Evolutionary conservation across 2,797 vertebrate species (phyloP).

Genomic region (Myotis vivesi): DNA sequence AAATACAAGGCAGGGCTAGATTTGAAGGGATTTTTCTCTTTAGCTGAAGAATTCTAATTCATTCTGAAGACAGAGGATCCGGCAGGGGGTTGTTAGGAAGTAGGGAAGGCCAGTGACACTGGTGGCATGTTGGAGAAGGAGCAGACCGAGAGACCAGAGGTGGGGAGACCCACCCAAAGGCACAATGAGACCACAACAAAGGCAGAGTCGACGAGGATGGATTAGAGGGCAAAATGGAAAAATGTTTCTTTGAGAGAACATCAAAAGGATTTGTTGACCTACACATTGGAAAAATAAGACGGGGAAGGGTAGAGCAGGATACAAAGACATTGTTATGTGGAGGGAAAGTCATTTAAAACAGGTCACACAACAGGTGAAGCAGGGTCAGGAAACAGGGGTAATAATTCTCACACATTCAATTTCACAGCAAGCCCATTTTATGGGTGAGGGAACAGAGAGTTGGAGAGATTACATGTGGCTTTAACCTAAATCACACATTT

Average conservation of each 20-base stretch:
- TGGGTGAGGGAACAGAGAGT: neutral
- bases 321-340: neutral
- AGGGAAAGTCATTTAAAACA: neutral
- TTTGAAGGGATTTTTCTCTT: neutral
- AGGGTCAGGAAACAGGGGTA: neutral
- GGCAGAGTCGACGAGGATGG: neutral
- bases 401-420: neutral
- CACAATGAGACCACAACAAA: neutral
- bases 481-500: neutral
- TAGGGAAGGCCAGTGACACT: neutral
- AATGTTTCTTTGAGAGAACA: neutral
- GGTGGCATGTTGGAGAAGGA: accelerated
- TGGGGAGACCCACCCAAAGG: neutral
- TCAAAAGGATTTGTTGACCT: neutral
- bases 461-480: neutral
- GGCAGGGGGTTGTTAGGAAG: too few species aligned
- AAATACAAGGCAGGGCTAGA: neutral
- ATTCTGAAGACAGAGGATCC: neutral
- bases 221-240: neutral
- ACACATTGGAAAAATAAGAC: neutral
- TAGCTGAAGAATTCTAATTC: neutral
- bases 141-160: neutral
- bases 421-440: neutral
- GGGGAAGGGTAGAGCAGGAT: too few species aligned
- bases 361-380: neutral